A percentile compares a stretch with the other conserved stretches of the same genome.
phyloP scores from a whole-genome alignment of 2,113 vertebrate genomes.

The Sceloporus tristichus region DNA sequence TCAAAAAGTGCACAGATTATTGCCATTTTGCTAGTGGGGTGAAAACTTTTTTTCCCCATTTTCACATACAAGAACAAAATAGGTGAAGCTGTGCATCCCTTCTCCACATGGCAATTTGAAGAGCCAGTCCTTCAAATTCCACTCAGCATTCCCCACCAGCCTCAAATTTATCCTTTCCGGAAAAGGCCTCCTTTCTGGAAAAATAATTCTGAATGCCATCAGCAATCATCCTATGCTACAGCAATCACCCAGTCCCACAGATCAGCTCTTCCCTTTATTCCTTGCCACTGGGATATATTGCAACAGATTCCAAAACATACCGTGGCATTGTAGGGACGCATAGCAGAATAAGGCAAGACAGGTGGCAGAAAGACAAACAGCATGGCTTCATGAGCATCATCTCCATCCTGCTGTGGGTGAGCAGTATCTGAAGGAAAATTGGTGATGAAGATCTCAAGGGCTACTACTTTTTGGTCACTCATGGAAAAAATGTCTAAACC shows the following conservation, averaged over 20 bases:
- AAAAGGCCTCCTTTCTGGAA: neutral
- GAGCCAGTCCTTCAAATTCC: neutral
- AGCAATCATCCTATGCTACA: neutral
- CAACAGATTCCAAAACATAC: conserved; percentile 12
- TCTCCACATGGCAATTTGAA: too few relatives aligned
- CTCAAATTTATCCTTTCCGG: neutral
- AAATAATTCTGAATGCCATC: neutral
- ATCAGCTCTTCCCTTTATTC: neutral
- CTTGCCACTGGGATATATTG: neutral
- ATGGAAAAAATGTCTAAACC: conserved; percentile 84
- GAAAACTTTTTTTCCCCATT: too few relatives aligned
- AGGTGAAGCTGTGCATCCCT: too few relatives aligned
- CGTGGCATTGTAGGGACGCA: conserved; percentile 70
- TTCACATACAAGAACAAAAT: too few relatives aligned
- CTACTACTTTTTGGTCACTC: conserved; percentile 88
- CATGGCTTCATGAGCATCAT: conserved; percentile 91
- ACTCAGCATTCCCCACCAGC: neutral
- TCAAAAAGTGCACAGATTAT: too few relatives aligned
- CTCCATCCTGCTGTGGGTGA: conserved; percentile 84
- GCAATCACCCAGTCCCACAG: neutral
- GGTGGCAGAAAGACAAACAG: conserved; percentile 84
- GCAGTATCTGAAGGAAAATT: conserved; percentile 86
- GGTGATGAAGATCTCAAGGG: conserved; percentile 86
- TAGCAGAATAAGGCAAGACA: conserved; percentile 83
- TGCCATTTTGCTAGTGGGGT: too few relatives aligned